Conservation (phyloP, 2,888 invertebrate genomes). For the Diaprepes abbreviatus region DNA sequence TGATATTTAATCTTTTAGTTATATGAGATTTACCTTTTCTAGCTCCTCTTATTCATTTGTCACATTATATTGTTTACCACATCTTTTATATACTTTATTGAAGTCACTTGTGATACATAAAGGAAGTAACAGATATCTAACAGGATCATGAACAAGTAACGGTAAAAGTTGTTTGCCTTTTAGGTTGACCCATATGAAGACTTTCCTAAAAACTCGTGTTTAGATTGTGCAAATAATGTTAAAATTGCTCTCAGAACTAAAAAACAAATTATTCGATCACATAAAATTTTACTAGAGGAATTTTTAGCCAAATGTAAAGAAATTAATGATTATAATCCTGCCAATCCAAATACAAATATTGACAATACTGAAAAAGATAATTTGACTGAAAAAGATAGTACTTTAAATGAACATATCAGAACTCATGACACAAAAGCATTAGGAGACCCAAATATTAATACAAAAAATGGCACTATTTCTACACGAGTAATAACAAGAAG, state of each 20-base stretch:
- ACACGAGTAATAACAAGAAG: background rate
- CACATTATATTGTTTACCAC: no score
- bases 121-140: no score
- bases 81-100: no score
- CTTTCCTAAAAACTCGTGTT: conserved; percentile 57
- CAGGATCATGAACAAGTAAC: no score
- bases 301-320: conserved; percentile 27
- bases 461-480: background rate
- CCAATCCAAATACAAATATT: background rate
- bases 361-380: background rate
- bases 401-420: background rate
- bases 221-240: conserved; percentile 58
- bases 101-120: no score
- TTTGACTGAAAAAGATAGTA: background rate
- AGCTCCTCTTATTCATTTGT: no score
- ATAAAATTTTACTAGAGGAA: conserved; percentile 49
- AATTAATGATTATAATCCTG: background rate
- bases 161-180: no score
- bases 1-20: no score
- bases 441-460: background rate
- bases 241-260: conserved; percentile 56
- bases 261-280: conserved; percentile 57
- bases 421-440: background rate
- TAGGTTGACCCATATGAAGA: conserved; percentile 58
- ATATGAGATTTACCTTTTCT: no score